A percentile compares a stretch with the other conserved stretches of the same genome.
phyloP scores from a whole-genome alignment of 2,888 invertebrate species.

The Amblyjoppa fuscipennis region DNA sequence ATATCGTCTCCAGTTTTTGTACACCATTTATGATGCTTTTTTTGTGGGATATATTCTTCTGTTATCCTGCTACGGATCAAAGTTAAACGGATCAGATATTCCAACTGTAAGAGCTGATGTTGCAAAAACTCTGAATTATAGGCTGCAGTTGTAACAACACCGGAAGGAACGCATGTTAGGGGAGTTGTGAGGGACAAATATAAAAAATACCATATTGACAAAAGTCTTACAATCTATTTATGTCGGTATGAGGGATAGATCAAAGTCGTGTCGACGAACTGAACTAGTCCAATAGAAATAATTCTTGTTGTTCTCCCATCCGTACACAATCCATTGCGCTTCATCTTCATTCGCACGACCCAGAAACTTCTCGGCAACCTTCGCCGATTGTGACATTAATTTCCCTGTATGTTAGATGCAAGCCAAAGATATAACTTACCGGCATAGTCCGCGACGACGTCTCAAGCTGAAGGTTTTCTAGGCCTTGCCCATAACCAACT shows the following conservation, averaged over 20 bases:
- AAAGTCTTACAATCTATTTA: neutral
- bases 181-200: no score
- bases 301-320: slow-evolving; percentile 22
- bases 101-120: neutral
- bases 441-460: slow-evolving; percentile 35
- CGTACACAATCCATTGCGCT: neutral
- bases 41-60: neutral
- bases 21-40: neutral
- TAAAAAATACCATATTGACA: neutral
- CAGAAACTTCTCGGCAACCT: slow-evolving; percentile 34
- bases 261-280: slow-evolving; percentile 18
- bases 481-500: slow-evolving; percentile 6
- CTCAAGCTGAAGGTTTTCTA: slow-evolving; percentile 13
- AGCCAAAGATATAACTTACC: slow-evolving; percentile 39
- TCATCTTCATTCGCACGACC: slow-evolving; percentile 20
- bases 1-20: no score
- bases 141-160: neutral
- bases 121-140: neutral
- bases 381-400: slow-evolving; percentile 50
- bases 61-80: neutral
- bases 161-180: no score
- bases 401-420: slow-evolving; percentile 41
- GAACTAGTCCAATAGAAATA: neutral
- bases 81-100: neutral
- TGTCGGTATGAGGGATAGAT: neutral